Evolutionary conservation across 53 echinoderm and acorn worm genomes (phyloP).

Genomic region (Astropecten irregularis): DNA sequence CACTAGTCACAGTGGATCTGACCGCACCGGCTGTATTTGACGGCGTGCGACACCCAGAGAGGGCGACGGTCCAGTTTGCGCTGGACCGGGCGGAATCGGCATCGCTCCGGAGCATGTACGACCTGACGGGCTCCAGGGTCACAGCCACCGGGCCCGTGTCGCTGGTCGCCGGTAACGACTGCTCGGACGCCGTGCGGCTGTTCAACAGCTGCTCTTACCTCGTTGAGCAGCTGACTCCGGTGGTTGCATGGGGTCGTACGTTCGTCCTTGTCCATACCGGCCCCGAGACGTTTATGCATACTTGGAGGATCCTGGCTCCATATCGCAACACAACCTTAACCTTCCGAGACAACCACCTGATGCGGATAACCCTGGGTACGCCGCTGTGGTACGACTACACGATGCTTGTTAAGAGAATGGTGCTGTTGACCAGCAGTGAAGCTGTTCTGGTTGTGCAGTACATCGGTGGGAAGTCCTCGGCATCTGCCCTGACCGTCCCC

Average conservation of each 20-base stretch:
- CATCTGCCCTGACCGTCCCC: neutral
- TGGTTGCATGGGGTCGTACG: constrained; percentile 45
- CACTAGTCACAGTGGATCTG: constrained; percentile 40
- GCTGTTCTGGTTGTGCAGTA: constrained; percentile 57
- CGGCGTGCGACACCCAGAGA: neutral
- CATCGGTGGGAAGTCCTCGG: constrained; percentile 10
- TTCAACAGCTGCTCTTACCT: constrained; percentile 59
- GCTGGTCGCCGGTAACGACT: constrained; percentile 62
- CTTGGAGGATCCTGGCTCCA: constrained; percentile 51
- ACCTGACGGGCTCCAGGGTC: constrained; percentile 58
- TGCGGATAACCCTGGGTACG: neutral
- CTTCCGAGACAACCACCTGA: constrained; percentile 30
- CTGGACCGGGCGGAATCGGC: constrained; percentile 42
- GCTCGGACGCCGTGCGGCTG: constrained; percentile 41
- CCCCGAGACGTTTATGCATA: neutral
- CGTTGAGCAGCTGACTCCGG: constrained; percentile 65
- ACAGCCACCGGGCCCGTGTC: constrained; percentile 37
- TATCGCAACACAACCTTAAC: constrained; percentile 48
- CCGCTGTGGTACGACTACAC: constrained; percentile 30
- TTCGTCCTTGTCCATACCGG: constrained; percentile 43
- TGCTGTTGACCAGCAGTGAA: neutral
- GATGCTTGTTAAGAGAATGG: neutral
- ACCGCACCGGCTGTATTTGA: neutral
- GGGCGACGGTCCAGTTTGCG: constrained; percentile 23
- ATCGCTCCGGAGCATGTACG: constrained; percentile 38